Conservation (phyloP, 2,888 invertebrate species). For the Uropetala carovei region DNA sequence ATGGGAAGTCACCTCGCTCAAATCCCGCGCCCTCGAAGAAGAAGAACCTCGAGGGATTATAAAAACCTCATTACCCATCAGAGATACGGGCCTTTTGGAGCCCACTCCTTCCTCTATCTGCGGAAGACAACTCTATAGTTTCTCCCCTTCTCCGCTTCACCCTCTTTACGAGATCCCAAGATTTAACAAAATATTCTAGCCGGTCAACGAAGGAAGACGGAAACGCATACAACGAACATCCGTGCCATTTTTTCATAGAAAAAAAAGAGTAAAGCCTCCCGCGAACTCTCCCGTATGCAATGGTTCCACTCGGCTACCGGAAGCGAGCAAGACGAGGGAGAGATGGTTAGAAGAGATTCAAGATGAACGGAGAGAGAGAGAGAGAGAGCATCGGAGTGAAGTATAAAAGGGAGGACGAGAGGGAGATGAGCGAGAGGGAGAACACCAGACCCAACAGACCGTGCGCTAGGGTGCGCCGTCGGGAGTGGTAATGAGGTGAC, state of each 20-base stretch:
- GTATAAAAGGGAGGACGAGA: background rate
- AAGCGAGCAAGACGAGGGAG: background rate
- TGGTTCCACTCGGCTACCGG: slow-evolving; percentile 9
- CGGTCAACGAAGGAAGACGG: background rate
- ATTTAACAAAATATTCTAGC: background rate
- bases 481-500: slow-evolving; percentile 55
- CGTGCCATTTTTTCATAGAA: background rate
- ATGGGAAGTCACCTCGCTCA: background rate
- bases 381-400: background rate
- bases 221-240: background rate
- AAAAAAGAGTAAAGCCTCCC: background rate
- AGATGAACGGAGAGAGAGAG: slow-evolving; percentile 28
- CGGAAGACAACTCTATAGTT: background rate
- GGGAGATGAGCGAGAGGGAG: background rate
- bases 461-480: slow-evolving; percentile 18
- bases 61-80: slow-evolving; percentile 1
- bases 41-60: background rate
- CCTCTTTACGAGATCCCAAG: background rate
- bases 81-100: background rate
- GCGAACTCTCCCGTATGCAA: background rate
- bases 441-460: slow-evolving; percentile 19
- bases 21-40: background rate
- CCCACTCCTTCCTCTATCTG: background rate
- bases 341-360: background rate
- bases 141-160: background rate